phyloP scores from a whole-genome alignment of 1,140 invertebrate genomes.

The Phortica variegata region DNA sequence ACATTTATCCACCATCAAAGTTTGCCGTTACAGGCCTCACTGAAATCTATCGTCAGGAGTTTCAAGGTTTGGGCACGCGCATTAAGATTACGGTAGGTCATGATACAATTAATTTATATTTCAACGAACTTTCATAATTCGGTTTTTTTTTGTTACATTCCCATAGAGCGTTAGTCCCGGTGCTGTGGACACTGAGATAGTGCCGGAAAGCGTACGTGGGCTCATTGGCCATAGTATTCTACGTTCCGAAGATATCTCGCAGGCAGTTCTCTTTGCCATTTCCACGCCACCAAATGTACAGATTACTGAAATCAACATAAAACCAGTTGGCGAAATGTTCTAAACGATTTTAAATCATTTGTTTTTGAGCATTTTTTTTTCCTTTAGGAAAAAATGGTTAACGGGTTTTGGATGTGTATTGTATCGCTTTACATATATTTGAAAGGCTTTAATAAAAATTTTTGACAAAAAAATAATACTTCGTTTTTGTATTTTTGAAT shows the following conservation, averaged over 20 bases:
- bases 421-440: no score
- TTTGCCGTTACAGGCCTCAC: conserved; percentile 67
- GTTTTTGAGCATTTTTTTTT: no score
- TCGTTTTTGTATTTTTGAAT: no score
- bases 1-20: conserved; percentile 64
- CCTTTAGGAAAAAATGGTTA: no score
- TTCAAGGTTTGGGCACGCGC: conserved; percentile 59
- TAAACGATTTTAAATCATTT: no score
- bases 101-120: no score
- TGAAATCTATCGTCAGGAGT: conserved; percentile 64
- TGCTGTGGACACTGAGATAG: conserved; percentile 61
- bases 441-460: no score
- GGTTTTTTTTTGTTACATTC: conserved; percentile 7
- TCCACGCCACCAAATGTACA: conserved; percentile 59
- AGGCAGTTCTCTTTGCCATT: conserved; percentile 60
- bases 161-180: conserved; percentile 64
- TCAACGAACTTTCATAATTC: no score
- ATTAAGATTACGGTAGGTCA: conserved; percentile 68
- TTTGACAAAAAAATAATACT: no score
- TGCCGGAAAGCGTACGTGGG: conserved; percentile 29
- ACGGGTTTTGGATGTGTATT: no score
- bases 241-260: conserved; percentile 59
- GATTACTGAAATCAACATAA: conserved; percentile 49
- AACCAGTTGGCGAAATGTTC: conserved; percentile 40
- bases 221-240: conserved; percentile 26